These are phyloP conservation scores for Ptilorrhoa leucosticta DNA, from an alignment of 2,113 vertebrate species.

Conservation along the genomic window DNA sequence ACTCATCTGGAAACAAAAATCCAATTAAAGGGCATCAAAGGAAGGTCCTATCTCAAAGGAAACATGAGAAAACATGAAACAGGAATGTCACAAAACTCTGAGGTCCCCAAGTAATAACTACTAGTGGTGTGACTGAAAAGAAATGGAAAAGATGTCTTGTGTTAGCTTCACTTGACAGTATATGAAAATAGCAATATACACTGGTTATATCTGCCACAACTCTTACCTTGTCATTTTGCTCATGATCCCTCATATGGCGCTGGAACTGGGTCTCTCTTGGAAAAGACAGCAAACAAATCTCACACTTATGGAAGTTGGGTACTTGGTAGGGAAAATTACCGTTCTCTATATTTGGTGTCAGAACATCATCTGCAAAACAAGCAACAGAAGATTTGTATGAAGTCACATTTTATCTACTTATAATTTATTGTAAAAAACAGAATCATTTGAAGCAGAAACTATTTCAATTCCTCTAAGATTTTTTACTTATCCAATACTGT, in stretches of 20 bases:
- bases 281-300: constrained; percentile 86
- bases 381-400: not conserved
- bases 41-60: not conserved
- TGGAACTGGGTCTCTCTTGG: constrained; percentile 91
- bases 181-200: not conserved
- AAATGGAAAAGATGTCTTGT: not conserved
- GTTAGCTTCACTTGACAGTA: not conserved
- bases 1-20: not conserved
- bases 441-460: not conserved
- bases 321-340: constrained; percentile 74
- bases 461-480: not conserved
- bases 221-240: constrained; percentile 91
- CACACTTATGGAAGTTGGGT: constrained; percentile 84
- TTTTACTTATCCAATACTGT: not conserved
- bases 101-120: not conserved
- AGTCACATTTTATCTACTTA: not conserved
- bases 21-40: not conserved
- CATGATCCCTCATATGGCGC: constrained; percentile 92
- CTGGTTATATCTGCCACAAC: not conserved
- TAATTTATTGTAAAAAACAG: not conserved
- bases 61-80: not conserved
- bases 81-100: not conserved
- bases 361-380: constrained; percentile 73
- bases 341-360: constrained; percentile 71
- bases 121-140: not conserved